Evolutionary conservation across 2,113 vertebrate genomes (phyloP), one percentile per base, ranked within the genome.

Genomic region (Carollia perspicillata): DNA sequence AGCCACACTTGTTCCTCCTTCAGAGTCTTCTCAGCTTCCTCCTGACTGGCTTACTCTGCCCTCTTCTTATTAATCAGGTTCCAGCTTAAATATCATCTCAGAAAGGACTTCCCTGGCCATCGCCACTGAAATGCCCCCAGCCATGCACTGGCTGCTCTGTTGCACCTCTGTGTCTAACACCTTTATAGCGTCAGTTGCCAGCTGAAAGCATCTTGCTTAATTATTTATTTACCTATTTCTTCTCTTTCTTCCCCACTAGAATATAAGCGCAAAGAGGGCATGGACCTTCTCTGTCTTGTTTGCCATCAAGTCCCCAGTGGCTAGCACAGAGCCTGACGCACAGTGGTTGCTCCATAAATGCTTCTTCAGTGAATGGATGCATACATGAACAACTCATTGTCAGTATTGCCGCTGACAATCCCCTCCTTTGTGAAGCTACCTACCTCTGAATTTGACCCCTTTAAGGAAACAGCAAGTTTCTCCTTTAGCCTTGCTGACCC

Each of bases 401-500:
- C 77, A 17, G 12, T 9, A 6, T 74, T 42, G 6, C 40, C 47
- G 47, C 49, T 37, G 37, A 33, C 18, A 66, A 60, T 30, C 10
- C 17, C 35, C 49, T 84, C 23, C 40, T 84, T 37, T 22, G 9
- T 44, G 74, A 60, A 89, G 66, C 40, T 66, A 23, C 26, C 22
- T 12, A 60, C 6, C 33, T 83, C 86, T 78, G 79, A 89, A 89
- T 44, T 77, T 92, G 49, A 55, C 65, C 33, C 47, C 49, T 60
- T 66, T 35, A 30, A 40, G 26, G 42, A 22, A 72, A 47, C 20
- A 66, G 51, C 65, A n/a, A 40, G 11, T 84, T 79, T 75, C 30
- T 69, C 75, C 68, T 81, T 80, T 33, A 60, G 53, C 10, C 35
- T 72, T 95, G 84, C 69, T 86, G 84, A 78, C 23, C 35, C 11